Conservation (phyloP, 1,140 invertebrate species). For the Drosophila eugracilis region DNA sequence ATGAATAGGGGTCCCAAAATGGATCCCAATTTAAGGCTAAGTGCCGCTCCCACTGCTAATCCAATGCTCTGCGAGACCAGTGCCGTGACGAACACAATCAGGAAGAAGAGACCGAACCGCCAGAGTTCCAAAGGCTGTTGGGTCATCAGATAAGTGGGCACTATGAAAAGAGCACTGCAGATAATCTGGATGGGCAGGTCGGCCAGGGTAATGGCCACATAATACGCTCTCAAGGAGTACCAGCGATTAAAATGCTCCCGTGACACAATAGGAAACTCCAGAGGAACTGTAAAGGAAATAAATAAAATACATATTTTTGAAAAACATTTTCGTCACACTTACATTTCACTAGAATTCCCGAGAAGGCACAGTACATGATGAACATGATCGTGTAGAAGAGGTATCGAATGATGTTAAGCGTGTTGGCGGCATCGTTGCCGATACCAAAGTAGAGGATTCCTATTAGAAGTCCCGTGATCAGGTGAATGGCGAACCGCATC, state of each 20-base stretch:
- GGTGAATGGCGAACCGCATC: constrained; percentile 91
- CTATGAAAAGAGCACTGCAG: constrained; percentile 90
- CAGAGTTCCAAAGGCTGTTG: constrained; percentile 90
- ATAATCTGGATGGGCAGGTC: constrained; percentile 94
- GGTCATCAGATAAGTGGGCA: constrained; percentile 93
- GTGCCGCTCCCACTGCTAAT: constrained; percentile 92
- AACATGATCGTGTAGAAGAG: constrained; percentile 94
- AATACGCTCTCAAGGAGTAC: constrained; percentile 96
- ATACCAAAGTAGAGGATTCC: constrained; percentile 93
- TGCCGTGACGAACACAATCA: constrained; percentile 91
- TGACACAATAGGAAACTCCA: constrained; percentile 92
- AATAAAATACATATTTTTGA: not conserved
- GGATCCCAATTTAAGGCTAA: constrained; percentile 91
- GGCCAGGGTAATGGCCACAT: constrained; percentile 92
- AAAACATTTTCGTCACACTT: constrained; percentile 85
- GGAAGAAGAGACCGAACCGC: constrained; percentile 89
- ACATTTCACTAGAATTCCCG: constrained; percentile 94
- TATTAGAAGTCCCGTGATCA: constrained; percentile 91
- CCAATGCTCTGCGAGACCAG: constrained; percentile 94
- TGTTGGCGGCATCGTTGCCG: constrained; percentile 90
- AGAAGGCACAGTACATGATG: constrained; percentile 94
- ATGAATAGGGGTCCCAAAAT: constrained; percentile 94
- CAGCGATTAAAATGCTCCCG: constrained; percentile 96
- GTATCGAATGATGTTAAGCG: constrained; percentile 91
- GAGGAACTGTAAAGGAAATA: constrained; percentile 89